phyloP scores from a whole-genome alignment of 2,888 invertebrate genomes.

The Ochlodes sylvanus region DNA sequence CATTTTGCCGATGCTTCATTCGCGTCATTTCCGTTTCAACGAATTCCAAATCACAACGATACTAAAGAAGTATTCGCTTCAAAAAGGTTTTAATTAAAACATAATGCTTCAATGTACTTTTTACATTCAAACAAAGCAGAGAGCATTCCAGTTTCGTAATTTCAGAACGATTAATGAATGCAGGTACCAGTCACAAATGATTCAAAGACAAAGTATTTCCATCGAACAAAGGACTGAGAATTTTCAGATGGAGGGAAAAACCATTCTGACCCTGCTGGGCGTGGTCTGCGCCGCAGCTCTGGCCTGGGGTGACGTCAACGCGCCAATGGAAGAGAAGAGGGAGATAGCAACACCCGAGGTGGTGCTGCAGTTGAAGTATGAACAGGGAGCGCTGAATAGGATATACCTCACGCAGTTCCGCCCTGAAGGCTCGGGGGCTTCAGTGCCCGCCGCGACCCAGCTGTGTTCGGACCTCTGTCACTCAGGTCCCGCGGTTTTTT shows the following conservation, averaged over 20 bases:
- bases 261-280: conserved; percentile 66
- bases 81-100: too few species aligned
- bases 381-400: conserved; percentile 75
- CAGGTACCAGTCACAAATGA: conserved; percentile 2
- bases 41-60: too few species aligned
- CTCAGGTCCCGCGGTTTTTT: conserved; percentile 67
- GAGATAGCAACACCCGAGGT: conserved; percentile 69
- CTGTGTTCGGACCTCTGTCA: conserved; percentile 79
- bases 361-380: conserved; percentile 76
- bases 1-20: too few species aligned
- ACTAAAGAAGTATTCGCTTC: too few species aligned
- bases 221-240: conserved; percentile 29
- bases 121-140: too few species aligned
- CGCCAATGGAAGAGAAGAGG: conserved; percentile 64
- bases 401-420: conserved; percentile 79
- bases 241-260: conserved; percentile 59
- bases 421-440: conserved; percentile 57
- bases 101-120: too few species aligned
- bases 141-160: too few species aligned
- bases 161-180: too few species aligned
- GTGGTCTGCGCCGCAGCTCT: conserved; percentile 53
- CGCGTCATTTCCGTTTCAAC: too few species aligned
- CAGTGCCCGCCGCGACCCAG: conserved; percentile 66
- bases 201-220: conserved; percentile 15
- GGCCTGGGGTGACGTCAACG: conserved; percentile 45